Evolutionary conservation across 2,113 vertebrate genomes (phyloP).

Genomic region (Ardeotis arabs): DNA sequence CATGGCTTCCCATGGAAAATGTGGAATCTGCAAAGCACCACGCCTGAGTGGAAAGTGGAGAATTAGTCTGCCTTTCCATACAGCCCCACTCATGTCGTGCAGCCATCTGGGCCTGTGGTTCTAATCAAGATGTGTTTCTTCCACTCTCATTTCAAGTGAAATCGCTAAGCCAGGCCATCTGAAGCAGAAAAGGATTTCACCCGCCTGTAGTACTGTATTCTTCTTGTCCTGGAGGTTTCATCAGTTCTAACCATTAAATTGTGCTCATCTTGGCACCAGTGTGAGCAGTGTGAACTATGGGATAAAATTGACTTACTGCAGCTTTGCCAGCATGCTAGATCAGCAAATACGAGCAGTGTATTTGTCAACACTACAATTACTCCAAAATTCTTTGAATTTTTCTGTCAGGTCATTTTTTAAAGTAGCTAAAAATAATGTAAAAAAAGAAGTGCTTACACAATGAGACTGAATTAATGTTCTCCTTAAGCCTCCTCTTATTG

Average conservation of each 20-base stretch:
- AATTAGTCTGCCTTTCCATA: not conserved
- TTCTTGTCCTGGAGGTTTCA: not conserved
- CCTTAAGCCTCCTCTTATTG: not conserved
- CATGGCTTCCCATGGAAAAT: not conserved
- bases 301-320: not conserved
- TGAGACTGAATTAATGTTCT: not conserved
- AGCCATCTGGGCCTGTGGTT: slow-evolving; percentile 12
- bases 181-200: not conserved
- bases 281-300: not conserved
- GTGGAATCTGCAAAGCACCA: not conserved
- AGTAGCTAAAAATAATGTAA: not conserved
- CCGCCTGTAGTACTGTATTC: not conserved
- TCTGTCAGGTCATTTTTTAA: not conserved
- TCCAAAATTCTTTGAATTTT: not conserved
- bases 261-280: not conserved
- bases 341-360: not conserved
- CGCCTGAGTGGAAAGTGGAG: not conserved
- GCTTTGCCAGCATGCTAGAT: not conserved
- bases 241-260: not conserved
- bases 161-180: not conserved
- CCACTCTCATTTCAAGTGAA: not conserved
- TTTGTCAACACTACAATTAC: not conserved
- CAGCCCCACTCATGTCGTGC: not conserved
- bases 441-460: not conserved
- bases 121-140: not conserved